These are phyloP conservation scores for Automeris io DNA, from an alignment of 2,888 invertebrate species.

Conservation along the genomic window DNA sequence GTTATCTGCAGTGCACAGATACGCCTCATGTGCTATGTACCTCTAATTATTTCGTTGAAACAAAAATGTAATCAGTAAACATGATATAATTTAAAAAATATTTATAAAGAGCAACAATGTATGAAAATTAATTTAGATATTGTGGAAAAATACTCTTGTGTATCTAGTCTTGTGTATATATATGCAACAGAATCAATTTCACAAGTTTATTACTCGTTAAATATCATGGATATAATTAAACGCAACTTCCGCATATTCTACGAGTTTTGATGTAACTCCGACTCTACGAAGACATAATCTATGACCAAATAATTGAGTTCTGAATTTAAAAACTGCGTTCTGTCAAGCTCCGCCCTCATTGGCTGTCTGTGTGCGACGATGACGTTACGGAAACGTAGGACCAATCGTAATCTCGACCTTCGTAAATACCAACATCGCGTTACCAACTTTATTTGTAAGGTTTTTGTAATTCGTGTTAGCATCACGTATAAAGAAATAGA, in stretches of 20 bases:
- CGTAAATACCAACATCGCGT: slow-evolving; percentile 17
- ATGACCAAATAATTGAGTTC: slow-evolving; percentile 21
- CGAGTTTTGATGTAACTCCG: slow-evolving; percentile 6
- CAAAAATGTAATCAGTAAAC: background rate
- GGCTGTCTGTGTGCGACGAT: slow-evolving; percentile 17
- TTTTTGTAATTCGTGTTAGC: slow-evolving; percentile 4
- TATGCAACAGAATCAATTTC: too few relatives aligned
- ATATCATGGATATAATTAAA: too few relatives aligned
- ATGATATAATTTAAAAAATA: background rate
- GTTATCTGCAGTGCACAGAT: slow-evolving; percentile 30
- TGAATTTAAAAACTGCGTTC: slow-evolving; percentile 27
- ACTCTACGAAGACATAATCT: slow-evolving; percentile 16
- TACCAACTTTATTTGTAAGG: slow-evolving; percentile 16
- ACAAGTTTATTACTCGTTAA: too few relatives aligned
- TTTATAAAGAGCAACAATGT: too few relatives aligned
- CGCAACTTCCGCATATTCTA: slow-evolving; percentile 1
- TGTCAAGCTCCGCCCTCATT: slow-evolving; percentile 24
- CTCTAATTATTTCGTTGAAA: slow-evolving; percentile 17
- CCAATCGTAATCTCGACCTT: slow-evolving; percentile 35
- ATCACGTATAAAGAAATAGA: background rate
- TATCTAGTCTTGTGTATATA: too few relatives aligned
- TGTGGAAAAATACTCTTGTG: too few relatives aligned
- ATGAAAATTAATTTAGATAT: too few relatives aligned
- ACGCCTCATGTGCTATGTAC: slow-evolving; percentile 18
- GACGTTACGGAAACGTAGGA: slow-evolving; percentile 30